A percentile compares a stretch with the other conserved stretches of the same genome.
Evolutionary conservation across 2,113 vertebrate species (phyloP).

Genomic region (Erpornis zantholeuca): DNA sequence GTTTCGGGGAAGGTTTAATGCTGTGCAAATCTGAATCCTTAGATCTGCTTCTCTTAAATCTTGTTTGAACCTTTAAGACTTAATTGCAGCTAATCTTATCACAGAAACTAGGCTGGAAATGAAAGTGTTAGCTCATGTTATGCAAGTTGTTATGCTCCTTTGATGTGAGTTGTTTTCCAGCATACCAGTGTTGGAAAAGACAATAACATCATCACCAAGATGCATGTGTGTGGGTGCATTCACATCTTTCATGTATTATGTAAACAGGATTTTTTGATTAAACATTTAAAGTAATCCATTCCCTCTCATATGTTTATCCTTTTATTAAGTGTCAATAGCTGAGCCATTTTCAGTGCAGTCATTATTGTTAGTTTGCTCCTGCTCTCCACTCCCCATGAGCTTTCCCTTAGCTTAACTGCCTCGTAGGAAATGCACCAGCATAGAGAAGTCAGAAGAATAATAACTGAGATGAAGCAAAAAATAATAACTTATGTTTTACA

Average conservation of each 20-base stretch:
- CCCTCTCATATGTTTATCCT: background rate
- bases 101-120: background rate
- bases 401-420: background rate
- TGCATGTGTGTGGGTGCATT: background rate
- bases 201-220: background rate
- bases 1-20: background rate
- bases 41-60: background rate
- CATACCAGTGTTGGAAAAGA: background rate
- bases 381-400: background rate
- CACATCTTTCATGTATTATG: background rate
- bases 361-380: background rate
- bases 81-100: background rate
- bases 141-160: background rate
- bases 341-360: background rate
- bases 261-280: constrained; percentile 9
- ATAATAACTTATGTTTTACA: background rate
- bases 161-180: background rate
- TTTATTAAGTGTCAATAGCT: background rate
- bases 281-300: background rate
- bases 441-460: background rate
- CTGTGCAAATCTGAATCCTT: background rate
- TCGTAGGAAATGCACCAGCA: background rate
- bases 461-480: background rate
- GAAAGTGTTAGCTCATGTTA: background rate
- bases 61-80: background rate